Evolutionary conservation across 2,797 vertebrate species (phyloP).

Genomic region (Varecia variegata): DNA sequence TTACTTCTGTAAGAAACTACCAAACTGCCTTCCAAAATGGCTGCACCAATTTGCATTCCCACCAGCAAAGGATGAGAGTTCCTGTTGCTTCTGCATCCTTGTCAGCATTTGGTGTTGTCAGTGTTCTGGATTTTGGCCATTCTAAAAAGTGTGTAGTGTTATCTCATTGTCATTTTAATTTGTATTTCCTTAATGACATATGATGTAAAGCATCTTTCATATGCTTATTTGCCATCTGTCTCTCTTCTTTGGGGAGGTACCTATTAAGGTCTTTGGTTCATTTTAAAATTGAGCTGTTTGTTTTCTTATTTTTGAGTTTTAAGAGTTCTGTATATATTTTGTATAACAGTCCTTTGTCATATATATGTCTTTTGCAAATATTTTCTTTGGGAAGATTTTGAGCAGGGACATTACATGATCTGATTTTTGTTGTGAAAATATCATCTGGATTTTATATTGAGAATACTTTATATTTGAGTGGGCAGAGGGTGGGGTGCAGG

Average conservation of each 20-base stretch:
- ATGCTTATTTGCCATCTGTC: background rate
- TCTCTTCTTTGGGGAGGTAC: background rate
- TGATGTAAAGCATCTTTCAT: background rate
- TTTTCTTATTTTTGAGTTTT: background rate
- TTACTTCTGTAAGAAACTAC: background rate
- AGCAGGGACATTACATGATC: background rate
- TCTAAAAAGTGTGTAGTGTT: background rate
- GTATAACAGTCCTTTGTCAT: background rate
- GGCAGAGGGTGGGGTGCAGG: background rate
- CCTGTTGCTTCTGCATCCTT: background rate
- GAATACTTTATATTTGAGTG: background rate
- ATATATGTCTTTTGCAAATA: background rate
- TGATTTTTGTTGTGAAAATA: background rate
- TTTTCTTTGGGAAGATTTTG: background rate
- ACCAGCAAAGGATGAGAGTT: background rate
- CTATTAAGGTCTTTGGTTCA: background rate
- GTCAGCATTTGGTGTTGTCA: background rate
- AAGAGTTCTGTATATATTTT: background rate
- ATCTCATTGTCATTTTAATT: background rate
- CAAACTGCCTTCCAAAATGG: background rate
- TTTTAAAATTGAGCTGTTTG: background rate
- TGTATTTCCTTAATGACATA: background rate
- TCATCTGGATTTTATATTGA: background rate
- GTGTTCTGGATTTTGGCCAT: background rate
- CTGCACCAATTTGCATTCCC: background rate